Evolutionary conservation across 2,888 invertebrate species (phyloP).

Genomic region (Anthophora plumipes): DNA sequence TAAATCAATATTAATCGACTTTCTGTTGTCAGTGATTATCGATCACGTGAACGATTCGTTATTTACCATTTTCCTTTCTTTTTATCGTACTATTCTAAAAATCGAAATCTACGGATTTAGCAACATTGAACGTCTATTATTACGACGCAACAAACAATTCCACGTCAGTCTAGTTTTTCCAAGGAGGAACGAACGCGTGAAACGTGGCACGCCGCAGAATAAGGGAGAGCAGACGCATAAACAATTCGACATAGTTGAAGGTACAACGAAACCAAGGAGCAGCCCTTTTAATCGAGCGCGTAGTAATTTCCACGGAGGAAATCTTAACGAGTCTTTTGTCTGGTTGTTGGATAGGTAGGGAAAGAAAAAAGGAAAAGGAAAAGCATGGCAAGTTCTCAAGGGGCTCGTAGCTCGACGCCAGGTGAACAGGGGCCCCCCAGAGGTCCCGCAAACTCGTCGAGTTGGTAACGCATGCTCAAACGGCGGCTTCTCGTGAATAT

Average conservation of each 20-base stretch:
- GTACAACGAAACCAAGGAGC: slow-evolving; percentile 50
- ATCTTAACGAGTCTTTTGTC: slow-evolving; percentile 67
- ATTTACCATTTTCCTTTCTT: no score
- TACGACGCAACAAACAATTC: no score
- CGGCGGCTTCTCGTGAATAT: slow-evolving; percentile 70
- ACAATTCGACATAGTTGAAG: slow-evolving; percentile 1
- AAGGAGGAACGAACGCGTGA: no score
- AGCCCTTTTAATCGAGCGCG: slow-evolving; percentile 43
- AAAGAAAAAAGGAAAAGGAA: slow-evolving; percentile 8
- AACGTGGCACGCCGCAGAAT: no score
- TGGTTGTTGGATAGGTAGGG: neutral
- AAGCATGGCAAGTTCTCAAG: slow-evolving; percentile 40
- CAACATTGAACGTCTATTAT: no score
- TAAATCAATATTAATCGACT: no score
- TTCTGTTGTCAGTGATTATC: no score
- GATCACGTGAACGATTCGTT: no score
- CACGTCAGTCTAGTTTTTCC: no score
- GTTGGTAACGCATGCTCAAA: slow-evolving; percentile 66
- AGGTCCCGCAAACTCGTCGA: slow-evolving; percentile 56
- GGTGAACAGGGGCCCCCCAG: slow-evolving; percentile 23
- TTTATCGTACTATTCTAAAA: no score
- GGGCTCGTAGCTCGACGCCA: slow-evolving; percentile 32
- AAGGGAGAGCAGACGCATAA: slow-evolving; percentile 15
- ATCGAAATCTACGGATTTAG: no score
- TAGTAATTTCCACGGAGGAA: slow-evolving; percentile 54